Base-by-base conservation (phyloP, 2,888 invertebrate species). In the Andrena flavipes region DNA sequence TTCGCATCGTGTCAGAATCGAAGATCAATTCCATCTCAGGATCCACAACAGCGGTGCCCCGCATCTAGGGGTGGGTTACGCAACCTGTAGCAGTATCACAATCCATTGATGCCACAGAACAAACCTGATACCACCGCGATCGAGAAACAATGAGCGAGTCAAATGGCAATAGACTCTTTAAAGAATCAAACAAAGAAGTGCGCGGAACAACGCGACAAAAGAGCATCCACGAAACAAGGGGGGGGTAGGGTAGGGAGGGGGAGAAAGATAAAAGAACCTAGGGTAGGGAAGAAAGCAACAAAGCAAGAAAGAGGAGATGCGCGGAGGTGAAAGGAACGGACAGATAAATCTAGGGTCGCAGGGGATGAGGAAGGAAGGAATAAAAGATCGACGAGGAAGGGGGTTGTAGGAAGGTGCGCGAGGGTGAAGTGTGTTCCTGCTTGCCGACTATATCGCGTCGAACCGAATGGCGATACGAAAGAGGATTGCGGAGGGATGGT, bases 131-230 rank as follows among this genome's bases (percentile, higher is more conserved):
- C 16, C 56, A n/a, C 30, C 10, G 20, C 20, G 51, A 29, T 51
- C 51, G 49, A 33, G 64, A 5, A 48, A 60, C n/a, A 30, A 42
- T 10, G 26, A 33, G 20, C 16, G 49, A 13, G n/a, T 2, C 26
- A 59, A 70, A 59, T 59, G 48, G 59, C 42, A 2, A 71, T 63
- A 7, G 23, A 42, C 23, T 4, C 6, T n/a, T 3, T 0, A 48
- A 33, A 54, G 51, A 16, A 42, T 10, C 23, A n/a, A 56, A 33
- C 60, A 35, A 48, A 76, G 29, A 56, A 56, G 23, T 8, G 48
- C 56, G 76, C 54, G 75, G 56, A 10, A 30, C 67, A 54, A n/a
- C 23, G 48, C 29, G 33, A 64, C 63, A 70, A 76, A 64, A 59
- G 42, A 59, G 48, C 69, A 56, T 56, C 63, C 8, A 59, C 68